phyloP scores from a whole-genome alignment of 1,140 invertebrate genomes.

The Apolygus lucorum region DNA sequence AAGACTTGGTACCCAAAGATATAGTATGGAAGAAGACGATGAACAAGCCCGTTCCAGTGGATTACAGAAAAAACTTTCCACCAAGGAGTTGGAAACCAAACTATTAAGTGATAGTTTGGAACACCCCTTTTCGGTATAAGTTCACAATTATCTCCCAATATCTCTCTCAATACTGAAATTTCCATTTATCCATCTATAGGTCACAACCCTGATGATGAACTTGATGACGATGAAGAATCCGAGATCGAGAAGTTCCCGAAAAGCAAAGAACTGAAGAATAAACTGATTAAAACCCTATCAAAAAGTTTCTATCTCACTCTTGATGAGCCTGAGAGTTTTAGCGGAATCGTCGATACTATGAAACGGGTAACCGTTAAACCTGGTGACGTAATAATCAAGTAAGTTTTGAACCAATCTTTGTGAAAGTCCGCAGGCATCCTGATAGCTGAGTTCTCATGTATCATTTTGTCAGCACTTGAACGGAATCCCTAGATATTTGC shows the following conservation, averaged over 20 bases:
- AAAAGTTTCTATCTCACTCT: not conserved
- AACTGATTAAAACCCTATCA: not conserved
- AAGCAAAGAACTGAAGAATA: not conserved
- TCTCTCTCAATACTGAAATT: too few relatives aligned
- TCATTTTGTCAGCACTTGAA: too few relatives aligned
- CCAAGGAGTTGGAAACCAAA: too few relatives aligned
- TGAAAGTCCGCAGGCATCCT: too few relatives aligned
- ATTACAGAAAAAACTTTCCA: not conserved
- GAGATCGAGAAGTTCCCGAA: not conserved
- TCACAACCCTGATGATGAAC: not conserved
- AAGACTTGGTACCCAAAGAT: not conserved
- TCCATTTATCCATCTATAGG: too few relatives aligned
- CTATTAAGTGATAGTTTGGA: too few relatives aligned
- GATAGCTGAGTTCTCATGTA: too few relatives aligned
- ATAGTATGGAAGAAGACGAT: not conserved
- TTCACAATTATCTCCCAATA: too few relatives aligned
- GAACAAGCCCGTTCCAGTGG: not conserved
- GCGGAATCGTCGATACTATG: slow-evolving; percentile 18
- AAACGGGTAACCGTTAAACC: not conserved
- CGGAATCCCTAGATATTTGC: too few relatives aligned
- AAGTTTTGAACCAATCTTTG: too few relatives aligned
- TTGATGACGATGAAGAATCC: not conserved
- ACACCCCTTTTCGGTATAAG: too few relatives aligned
- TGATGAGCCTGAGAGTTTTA: not conserved
- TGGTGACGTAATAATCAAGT: slow-evolving; percentile 15